Evolutionary conservation across 35 echinoderm and acorn worm species (phyloP), one percentile per base, ranked within the genome.

Genomic region (Amphiura filiformis): DNA sequence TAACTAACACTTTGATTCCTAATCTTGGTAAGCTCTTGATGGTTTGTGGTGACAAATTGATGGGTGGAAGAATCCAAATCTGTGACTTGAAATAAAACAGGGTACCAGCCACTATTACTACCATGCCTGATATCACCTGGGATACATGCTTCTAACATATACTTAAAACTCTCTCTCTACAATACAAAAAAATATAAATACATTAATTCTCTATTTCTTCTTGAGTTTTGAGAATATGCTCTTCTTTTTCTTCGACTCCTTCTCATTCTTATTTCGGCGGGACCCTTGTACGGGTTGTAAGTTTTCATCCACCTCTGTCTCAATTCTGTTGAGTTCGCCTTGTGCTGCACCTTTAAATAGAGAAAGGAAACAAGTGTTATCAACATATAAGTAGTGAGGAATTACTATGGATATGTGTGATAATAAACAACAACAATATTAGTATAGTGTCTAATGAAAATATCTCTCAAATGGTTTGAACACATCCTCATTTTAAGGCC

Each of bases 141-240:
- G n/a, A n/a, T n/a, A n/a, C n/a, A n/a, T n/a, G n/a, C n/a, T n/a
- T n/a, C n/a, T n/a, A n/a, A n/a, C n/a, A n/a, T n/a, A n/a, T n/a
- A n/a, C n/a, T n/a, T n/a, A n/a, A n/a, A n/a, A n/a, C n/a, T n/a
- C n/a, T n/a, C n/a, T n/a, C n/a, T n/a, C n/a, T n/a, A n/a, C n/a
- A n/a, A n/a, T n/a, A n/a, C n/a, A n/a, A n/a, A n/a, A n/a, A n/a
- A n/a, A n/a, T n/a, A n/a, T n/a, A n/a, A n/a, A n/a, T n/a, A n/a
- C n/a, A 52, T 52, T 11, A 52, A 52, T 52, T 52, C 44, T 11
- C 84, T 56, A 84, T 47, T 90, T 90, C 41, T 90, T 90, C 61
- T 84, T 84, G 9, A 84, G 65, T 39, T 90, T 90, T n/a, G 88
- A 90, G 81, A 90, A 90, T 32, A 90, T 76, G 65, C 76, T 80